Evolutionary conservation across 1,140 invertebrate species (phyloP).

Genomic region (Drosophila tsacasi): DNA sequence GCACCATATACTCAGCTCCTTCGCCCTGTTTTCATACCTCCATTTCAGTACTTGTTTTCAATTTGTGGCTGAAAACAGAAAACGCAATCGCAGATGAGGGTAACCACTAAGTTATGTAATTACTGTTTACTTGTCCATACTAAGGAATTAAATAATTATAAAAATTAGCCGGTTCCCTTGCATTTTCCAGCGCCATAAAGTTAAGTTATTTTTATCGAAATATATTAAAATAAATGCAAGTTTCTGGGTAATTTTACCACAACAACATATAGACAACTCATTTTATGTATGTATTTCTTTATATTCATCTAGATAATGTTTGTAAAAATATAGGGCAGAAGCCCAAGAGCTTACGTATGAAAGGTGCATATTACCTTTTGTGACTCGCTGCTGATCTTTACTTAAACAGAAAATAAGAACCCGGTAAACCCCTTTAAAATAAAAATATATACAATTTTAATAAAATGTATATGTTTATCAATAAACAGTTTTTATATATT

Average conservation of each 20-base stretch:
- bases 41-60: constrained; percentile 69
- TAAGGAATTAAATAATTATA: constrained; percentile 67
- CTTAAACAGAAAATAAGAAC: too few species aligned
- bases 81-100: constrained; percentile 20
- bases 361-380: neutral
- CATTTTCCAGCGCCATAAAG: constrained; percentile 19
- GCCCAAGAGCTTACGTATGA: too few species aligned
- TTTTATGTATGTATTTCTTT: neutral
- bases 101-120: constrained; percentile 40
- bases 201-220: constrained; percentile 42
- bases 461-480: neutral
- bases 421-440: neutral
- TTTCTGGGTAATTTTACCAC: neutral
- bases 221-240: constrained; percentile 9
- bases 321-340: neutral
- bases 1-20: constrained; percentile 22
- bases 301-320: neutral
- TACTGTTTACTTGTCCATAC: constrained; percentile 44
- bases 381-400: neutral
- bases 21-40: constrained; percentile 23
- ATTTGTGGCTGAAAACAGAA: constrained; percentile 47
- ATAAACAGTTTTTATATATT: too few species aligned
- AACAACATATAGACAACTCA: neutral
- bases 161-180: constrained; percentile 45
- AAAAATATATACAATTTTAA: neutral